Conservation (phyloP, 2,797 vertebrate genomes). For the Ceyx erithaca region DNA sequence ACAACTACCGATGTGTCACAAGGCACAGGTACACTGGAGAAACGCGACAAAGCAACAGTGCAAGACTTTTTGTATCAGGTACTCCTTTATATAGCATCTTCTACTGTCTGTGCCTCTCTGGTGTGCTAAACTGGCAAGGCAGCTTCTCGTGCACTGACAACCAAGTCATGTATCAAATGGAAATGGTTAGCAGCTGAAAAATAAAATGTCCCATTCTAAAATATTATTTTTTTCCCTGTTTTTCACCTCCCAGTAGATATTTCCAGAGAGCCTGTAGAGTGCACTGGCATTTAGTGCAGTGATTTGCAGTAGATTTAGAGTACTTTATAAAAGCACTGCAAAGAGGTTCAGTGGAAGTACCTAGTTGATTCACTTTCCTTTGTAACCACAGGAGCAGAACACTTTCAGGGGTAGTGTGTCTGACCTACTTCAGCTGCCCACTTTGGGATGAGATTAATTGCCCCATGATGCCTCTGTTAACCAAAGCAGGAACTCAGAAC, state of each 20-base stretch:
- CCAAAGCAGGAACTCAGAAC: not conserved
- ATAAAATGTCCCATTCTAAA: not conserved
- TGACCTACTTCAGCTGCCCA: not conserved
- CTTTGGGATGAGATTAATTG: not conserved
- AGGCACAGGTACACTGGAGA: constrained; percentile 97
- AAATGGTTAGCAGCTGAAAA: not conserved
- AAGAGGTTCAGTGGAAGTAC: not conserved
- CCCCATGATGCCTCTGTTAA: not conserved
- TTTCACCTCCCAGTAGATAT: not conserved
- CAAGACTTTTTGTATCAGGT: constrained; percentile 97
- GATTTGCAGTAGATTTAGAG: not conserved
- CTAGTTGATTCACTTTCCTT: not conserved
- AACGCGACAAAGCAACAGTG: constrained; percentile 98
- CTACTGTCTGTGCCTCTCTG: not conserved
- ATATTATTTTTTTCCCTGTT: not conserved
- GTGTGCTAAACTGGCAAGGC: not conserved
- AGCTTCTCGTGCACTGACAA: not conserved
- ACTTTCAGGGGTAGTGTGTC: not conserved
- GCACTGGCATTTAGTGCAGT: not conserved
- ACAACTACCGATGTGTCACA: constrained; percentile 98
- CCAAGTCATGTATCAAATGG: not conserved
- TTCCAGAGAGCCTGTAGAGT: not conserved
- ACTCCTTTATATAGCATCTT: not conserved
- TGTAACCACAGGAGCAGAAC: not conserved
- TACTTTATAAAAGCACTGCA: not conserved